A percentile compares a stretch with the other conserved stretches of the same genome.
Conservation (phyloP, 2,797 vertebrate species). For the Rhinogobio ventralis region DNA sequence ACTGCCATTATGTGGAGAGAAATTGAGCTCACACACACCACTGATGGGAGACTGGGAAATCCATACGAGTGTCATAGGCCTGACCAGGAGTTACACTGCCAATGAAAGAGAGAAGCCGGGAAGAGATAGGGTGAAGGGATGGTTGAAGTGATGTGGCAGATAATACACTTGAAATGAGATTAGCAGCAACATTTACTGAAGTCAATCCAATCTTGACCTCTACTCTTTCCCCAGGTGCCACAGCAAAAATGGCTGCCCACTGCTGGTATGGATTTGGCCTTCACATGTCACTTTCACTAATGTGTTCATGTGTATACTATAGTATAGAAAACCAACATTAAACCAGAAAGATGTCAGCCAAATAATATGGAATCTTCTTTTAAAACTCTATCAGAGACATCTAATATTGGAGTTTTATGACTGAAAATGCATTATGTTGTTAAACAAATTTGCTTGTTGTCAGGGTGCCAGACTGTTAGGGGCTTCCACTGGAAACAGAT, state of each 20-base stretch:
- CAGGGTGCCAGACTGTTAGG: neutral
- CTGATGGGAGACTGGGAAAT: constrained; percentile 53
- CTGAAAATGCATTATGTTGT: neutral
- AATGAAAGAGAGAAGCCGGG: constrained; percentile 7
- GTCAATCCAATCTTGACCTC: neutral
- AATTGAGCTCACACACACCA: constrained; percentile 28
- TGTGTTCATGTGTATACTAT: neutral
- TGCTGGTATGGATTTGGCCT: too few species aligned
- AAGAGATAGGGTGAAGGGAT: constrained; percentile 4
- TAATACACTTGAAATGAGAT: constrained; percentile 22
- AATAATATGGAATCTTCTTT: neutral
- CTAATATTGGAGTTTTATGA: neutral
- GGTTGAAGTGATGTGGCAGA: constrained; percentile 7
- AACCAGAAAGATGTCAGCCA: neutral
- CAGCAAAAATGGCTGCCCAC: too few species aligned
- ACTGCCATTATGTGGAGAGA: constrained; percentile 37
- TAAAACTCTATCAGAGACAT: neutral
- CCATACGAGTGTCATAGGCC: constrained; percentile 36
- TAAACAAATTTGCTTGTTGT: neutral
- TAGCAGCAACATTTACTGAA: constrained; percentile 22
- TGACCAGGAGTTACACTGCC: constrained; percentile 24
- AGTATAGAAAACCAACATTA: neutral
- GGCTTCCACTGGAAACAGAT: constrained; percentile 15
- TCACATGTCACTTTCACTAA: too few species aligned
- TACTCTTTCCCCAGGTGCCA: neutral